Conservation (phyloP, 1,140 invertebrate species). For the Drosophila micromelanica region DNA sequence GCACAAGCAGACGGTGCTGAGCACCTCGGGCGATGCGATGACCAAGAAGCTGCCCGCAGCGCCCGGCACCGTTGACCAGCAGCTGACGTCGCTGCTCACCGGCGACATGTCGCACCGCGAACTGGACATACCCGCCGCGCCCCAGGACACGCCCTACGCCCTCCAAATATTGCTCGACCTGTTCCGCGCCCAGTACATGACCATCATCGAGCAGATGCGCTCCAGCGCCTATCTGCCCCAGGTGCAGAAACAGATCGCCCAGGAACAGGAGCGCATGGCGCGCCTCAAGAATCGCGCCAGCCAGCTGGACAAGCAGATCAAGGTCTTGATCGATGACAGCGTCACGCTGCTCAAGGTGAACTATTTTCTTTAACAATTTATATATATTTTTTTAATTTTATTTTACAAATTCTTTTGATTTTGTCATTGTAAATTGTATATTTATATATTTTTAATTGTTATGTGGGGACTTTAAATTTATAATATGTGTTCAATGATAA, state of each 20-base stretch:
- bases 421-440: too few species aligned
- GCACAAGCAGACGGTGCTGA: slow-evolving; percentile 95
- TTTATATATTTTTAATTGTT: too few species aligned
- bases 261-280: slow-evolving; percentile 93
- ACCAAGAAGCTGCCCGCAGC: slow-evolving; percentile 91
- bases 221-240: slow-evolving; percentile 89
- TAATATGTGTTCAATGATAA: too few species aligned
- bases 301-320: slow-evolving; percentile 96
- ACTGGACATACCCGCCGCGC: slow-evolving; percentile 91
- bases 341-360: slow-evolving; percentile 94
- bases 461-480: too few species aligned
- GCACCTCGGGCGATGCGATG: slow-evolving; percentile 87
- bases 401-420: too few species aligned
- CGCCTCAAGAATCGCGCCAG: slow-evolving; percentile 91
- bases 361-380: too few species aligned
- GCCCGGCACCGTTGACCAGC: slow-evolving; percentile 95
- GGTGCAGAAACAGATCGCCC: slow-evolving; percentile 91
- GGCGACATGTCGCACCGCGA: slow-evolving; percentile 90
- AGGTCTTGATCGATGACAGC: slow-evolving; percentile 95
- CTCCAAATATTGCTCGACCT: slow-evolving; percentile 93
- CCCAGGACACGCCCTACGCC: slow-evolving; percentile 92
- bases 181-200: slow-evolving; percentile 93
- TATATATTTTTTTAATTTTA: too few species aligned
- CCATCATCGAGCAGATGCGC: slow-evolving; percentile 92
- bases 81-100: slow-evolving; percentile 91